A percentile compares a stretch with the other conserved stretches of the same genome.
Conservation (phyloP, 2,113 vertebrate genomes). For the Chaetorhynchus papuensis region DNA sequence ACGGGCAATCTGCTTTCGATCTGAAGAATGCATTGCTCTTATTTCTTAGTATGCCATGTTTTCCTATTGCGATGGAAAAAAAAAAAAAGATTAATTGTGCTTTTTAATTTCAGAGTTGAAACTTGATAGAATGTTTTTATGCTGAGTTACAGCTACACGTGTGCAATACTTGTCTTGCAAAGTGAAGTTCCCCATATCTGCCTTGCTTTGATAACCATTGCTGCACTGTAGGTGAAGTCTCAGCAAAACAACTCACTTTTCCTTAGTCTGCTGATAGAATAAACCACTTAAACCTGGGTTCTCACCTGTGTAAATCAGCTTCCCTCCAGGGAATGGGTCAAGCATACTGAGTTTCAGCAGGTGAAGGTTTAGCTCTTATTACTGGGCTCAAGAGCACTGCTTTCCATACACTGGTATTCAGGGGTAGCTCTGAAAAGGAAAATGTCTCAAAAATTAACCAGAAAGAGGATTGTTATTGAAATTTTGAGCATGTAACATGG, state of each 20-base stretch:
- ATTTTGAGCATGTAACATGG: background rate
- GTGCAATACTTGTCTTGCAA: constrained; percentile 46
- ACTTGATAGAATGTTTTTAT: background rate
- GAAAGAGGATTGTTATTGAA: background rate
- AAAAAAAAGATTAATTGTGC: constrained; percentile 15
- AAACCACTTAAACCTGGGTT: constrained; percentile 22
- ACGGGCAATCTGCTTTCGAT: background rate
- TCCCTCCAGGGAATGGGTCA: background rate
- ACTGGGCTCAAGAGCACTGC: background rate
- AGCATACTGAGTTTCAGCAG: background rate
- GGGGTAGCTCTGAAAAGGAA: background rate
- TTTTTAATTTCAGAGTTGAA: constrained; percentile 46
- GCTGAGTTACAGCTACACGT: constrained; percentile 20
- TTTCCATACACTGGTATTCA: background rate
- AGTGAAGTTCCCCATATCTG: constrained; percentile 12
- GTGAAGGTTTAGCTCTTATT: background rate
- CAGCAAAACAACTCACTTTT: background rate
- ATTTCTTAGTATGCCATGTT: constrained; percentile 18
- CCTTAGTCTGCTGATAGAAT: constrained; percentile 15
- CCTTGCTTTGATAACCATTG: constrained; percentile 29
- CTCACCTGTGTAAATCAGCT: constrained; percentile 28
- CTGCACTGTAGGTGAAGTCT: constrained; percentile 27
- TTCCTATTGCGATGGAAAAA: background rate
- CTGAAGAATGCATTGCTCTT: constrained; percentile 31
- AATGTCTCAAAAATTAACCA: background rate